Conservation (phyloP, 2,113 vertebrate genomes). For the Periophthalmus modestus region DNA sequence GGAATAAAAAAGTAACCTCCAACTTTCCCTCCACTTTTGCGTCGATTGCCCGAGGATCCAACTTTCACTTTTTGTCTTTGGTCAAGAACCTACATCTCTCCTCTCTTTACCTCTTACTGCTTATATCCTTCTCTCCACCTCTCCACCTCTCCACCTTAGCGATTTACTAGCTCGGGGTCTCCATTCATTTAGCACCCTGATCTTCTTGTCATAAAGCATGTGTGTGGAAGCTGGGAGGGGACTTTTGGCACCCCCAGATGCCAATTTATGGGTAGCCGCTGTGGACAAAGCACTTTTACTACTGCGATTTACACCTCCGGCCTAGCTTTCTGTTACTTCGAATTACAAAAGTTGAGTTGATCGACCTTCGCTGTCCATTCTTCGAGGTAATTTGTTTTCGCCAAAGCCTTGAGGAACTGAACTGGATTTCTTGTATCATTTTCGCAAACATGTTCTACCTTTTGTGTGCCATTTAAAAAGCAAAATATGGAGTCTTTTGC, state of each 20-base stretch:
- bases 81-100: background rate
- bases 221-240: slow-evolving; percentile 48
- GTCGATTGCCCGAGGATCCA: slow-evolving; percentile 1
- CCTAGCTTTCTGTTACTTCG: slow-evolving; percentile 18
- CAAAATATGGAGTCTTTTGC: slow-evolving; percentile 6
- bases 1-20: background rate
- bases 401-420: slow-evolving; percentile 9
- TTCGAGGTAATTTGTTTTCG: slow-evolving; percentile 48
- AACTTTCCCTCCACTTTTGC: background rate
- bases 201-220: slow-evolving; percentile 73
- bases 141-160: slow-evolving; percentile 15
- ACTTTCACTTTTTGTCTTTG: slow-evolving; percentile 52
- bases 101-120: background rate
- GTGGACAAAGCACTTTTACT: slow-evolving; percentile 57
- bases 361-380: slow-evolving; percentile 54
- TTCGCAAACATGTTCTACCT: slow-evolving; percentile 30
- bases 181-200: slow-evolving; percentile 65
- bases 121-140: slow-evolving; percentile 26
- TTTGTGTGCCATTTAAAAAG: slow-evolving; percentile 41
- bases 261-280: slow-evolving; percentile 65
- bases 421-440: slow-evolving; percentile 43
- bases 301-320: slow-evolving; percentile 55
- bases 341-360: slow-evolving; percentile 12
- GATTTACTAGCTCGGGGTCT: slow-evolving; percentile 51
- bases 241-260: slow-evolving; percentile 36